Evolutionary conservation across 2,888 invertebrate genomes (phyloP).

Genomic region (Tromatobia lineatoria): DNA sequence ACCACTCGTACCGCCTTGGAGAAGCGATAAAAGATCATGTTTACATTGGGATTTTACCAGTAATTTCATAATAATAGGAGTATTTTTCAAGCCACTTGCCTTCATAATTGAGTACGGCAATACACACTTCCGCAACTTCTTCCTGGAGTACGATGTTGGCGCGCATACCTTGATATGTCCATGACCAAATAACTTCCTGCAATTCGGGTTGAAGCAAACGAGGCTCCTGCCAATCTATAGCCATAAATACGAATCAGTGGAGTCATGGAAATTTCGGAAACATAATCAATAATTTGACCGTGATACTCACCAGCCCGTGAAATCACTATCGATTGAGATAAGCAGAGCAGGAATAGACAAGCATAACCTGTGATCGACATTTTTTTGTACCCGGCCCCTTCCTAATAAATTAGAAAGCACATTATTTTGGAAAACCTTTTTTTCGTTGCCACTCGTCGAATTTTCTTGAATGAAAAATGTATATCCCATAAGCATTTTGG

Average conservation of each 20-base stretch:
- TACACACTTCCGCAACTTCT: constrained; percentile 85
- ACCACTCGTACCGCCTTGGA: too few relatives aligned
- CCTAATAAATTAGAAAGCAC: constrained; percentile 1
- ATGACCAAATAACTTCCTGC: constrained; percentile 47
- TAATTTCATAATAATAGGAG: not conserved
- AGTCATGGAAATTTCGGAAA: not conserved
- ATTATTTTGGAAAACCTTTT: not conserved
- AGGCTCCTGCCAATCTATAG: constrained; percentile 62
- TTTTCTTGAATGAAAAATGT: not conserved
- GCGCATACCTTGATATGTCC: constrained; percentile 11
- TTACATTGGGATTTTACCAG: too few relatives aligned
- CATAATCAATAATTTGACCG: not conserved
- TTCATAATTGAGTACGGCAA: constrained; percentile 86
- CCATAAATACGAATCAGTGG: not conserved
- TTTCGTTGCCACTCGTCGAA: not conserved
- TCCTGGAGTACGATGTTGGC: constrained; percentile 85
- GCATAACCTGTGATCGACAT: constrained; percentile 22
- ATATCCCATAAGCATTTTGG: too few relatives aligned
- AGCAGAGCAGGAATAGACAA: constrained; percentile 43
- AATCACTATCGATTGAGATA: constrained; percentile 36
- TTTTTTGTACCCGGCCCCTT: constrained; percentile 9
- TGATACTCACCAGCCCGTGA: constrained; percentile 58
- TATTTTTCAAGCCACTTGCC: constrained; percentile 78
- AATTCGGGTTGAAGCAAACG: constrained; percentile 63
- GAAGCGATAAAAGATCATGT: too few relatives aligned